Conservation (phyloP, 2,888 invertebrate species). For the Sphecodes monilicornis region DNA sequence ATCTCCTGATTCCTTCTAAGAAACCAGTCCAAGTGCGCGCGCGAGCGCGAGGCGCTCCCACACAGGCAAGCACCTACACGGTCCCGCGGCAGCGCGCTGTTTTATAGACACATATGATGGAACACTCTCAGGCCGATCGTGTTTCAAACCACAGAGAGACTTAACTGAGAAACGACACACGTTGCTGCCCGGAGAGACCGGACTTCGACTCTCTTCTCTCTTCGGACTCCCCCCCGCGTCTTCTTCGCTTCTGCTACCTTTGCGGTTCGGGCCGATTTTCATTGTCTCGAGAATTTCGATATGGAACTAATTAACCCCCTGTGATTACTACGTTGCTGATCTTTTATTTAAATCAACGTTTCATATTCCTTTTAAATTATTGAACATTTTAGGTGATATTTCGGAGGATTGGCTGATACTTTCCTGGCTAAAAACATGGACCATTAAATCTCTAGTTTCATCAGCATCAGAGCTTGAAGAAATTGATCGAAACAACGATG, state of each 20-base stretch:
- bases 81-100: slow-evolving; percentile 68
- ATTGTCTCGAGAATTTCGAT: slow-evolving; percentile 57
- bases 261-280: slow-evolving; percentile 58
- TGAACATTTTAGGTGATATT: no score
- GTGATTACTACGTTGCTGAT: neutral
- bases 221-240: neutral
- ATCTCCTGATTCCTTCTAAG: slow-evolving; percentile 83
- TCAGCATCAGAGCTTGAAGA: no score
- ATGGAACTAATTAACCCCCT: neutral
- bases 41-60: slow-evolving; percentile 47
- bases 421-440: no score
- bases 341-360: no score
- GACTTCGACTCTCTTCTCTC: slow-evolving; percentile 46
- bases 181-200: slow-evolving; percentile 63
- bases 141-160: slow-evolving; percentile 84
- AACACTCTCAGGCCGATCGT: slow-evolving; percentile 84
- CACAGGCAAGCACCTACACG: slow-evolving; percentile 58
- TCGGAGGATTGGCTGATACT: no score
- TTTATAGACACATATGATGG: slow-evolving; percentile 84
- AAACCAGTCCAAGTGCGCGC: slow-evolving; percentile 80
- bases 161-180: slow-evolving; percentile 79
- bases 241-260: slow-evolving; percentile 13
- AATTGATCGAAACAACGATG: no score
- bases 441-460: no score
- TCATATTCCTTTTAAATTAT: no score